Conservation (phyloP, 2,888 invertebrate species). For the Allacma fusca region DNA sequence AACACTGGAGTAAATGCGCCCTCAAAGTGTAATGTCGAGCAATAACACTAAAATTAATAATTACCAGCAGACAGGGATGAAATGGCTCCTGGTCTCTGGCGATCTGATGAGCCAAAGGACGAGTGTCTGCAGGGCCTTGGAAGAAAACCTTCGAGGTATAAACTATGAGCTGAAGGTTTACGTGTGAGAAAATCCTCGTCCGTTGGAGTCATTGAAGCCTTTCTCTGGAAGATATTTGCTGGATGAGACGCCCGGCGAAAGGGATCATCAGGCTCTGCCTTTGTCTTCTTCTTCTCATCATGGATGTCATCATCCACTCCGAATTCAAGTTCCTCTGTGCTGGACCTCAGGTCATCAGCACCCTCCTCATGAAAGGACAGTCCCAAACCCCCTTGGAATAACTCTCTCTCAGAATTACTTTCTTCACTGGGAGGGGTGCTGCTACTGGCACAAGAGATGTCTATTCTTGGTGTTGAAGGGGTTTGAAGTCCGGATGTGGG, state of each 20-base stretch:
- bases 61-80: constrained; percentile 57
- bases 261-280: constrained; percentile 49
- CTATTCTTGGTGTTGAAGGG: constrained; percentile 83
- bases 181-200: constrained; percentile 43
- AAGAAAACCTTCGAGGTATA: constrained; percentile 58
- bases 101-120: constrained; percentile 58
- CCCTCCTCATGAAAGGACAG: constrained; percentile 71
- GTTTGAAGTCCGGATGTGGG: constrained; percentile 67
- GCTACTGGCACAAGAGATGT: constrained; percentile 87
- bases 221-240: constrained; percentile 57
- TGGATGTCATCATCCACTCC: constrained; percentile 70
- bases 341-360: constrained; percentile 83
- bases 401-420: constrained; percentile 47
- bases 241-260: constrained; percentile 58
- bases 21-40: no score
- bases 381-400: constrained; percentile 56
- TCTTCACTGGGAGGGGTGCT: constrained; percentile 86
- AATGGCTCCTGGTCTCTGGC: constrained; percentile 55
- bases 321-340: constrained; percentile 87
- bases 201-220: constrained; percentile 49
- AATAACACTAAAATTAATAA: constrained; percentile 2
- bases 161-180: constrained; percentile 59
- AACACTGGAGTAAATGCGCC: no score
- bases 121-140: constrained; percentile 54
- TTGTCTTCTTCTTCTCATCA: constrained; percentile 44